Evolutionary conservation across 2,113 vertebrate genomes (phyloP).

Genomic region (Podocnemis expansa): DNA sequence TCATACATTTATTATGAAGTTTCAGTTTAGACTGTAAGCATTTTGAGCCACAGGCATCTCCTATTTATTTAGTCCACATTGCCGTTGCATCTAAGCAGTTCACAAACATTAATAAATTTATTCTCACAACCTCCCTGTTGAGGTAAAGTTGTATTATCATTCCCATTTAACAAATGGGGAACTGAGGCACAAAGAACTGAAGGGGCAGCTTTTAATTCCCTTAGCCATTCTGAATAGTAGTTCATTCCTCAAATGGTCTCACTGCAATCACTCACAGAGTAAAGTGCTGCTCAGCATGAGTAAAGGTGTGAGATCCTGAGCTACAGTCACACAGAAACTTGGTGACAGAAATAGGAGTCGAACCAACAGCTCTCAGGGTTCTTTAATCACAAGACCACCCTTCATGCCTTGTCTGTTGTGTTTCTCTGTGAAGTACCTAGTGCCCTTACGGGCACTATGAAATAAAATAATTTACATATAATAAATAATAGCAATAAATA

Average conservation of each 20-base stretch:
- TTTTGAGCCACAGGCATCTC: slow-evolving; percentile 21
- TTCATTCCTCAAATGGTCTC: not conserved
- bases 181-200: not conserved
- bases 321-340: not conserved
- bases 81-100: not conserved
- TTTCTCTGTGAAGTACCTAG: slow-evolving; percentile 33
- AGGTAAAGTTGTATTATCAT: not conserved
- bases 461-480: slow-evolving; percentile 48
- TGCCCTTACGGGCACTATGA: slow-evolving; percentile 59
- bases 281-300: accelerated
- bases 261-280: not conserved
- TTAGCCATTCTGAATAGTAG: accelerated
- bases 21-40: slow-evolving; percentile 24
- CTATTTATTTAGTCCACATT: slow-evolving; percentile 43
- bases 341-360: not conserved
- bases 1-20: not conserved
- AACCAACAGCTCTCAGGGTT: not conserved
- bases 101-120: not conserved
- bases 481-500: slow-evolving; percentile 68
- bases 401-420: not conserved
- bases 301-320: not conserved
- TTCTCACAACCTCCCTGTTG: not conserved
- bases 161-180: not conserved
- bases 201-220: not conserved
- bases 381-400: not conserved